Evolutionary conservation across 2,797 vertebrate genomes (phyloP).

Genomic region (Gouania willdenowi): DNA sequence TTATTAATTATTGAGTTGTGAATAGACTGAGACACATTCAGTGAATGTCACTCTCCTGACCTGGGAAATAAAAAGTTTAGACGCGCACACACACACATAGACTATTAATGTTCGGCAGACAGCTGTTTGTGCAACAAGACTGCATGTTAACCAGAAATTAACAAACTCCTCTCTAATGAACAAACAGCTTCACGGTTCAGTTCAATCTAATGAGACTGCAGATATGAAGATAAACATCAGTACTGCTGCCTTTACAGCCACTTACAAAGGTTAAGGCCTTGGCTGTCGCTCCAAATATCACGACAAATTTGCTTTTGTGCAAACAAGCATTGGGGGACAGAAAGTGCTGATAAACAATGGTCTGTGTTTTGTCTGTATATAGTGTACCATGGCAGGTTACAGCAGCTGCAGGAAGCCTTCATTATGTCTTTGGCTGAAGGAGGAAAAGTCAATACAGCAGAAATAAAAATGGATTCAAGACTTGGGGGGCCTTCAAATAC

Average conservation of each 20-base stretch:
- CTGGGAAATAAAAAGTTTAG: conserved; percentile 85
- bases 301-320: conserved; percentile 46
- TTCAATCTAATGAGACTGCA: conserved; percentile 57
- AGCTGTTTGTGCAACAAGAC: conserved; percentile 59
- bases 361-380: conserved; percentile 64
- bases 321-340: conserved; percentile 18
- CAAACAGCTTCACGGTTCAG: conserved; percentile 59
- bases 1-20: conserved; percentile 97
- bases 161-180: conserved; percentile 64
- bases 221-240: conserved; percentile 41
- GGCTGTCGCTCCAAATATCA: conserved; percentile 17
- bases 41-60: conserved; percentile 86
- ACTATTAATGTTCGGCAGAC: conserved; percentile 82
- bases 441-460: conserved; percentile 74
- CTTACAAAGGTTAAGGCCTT: conserved; percentile 43
- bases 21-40: conserved; percentile 86
- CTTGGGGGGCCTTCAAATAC: conserved; percentile 69
- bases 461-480: conserved; percentile 76
- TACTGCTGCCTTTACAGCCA: conserved; percentile 30
- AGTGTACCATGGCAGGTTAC: conserved; percentile 62
- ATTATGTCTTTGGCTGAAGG: conserved; percentile 69
- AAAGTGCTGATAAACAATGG: conserved; percentile 48
- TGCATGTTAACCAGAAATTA: conserved; percentile 59
- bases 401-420: conserved; percentile 68
- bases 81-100: conserved; percentile 76